Percentiles rank a stretch among this genome's conserved stretches.
Conservation (phyloP, 2,888 invertebrate genomes). For the Amiota mariae region DNA sequence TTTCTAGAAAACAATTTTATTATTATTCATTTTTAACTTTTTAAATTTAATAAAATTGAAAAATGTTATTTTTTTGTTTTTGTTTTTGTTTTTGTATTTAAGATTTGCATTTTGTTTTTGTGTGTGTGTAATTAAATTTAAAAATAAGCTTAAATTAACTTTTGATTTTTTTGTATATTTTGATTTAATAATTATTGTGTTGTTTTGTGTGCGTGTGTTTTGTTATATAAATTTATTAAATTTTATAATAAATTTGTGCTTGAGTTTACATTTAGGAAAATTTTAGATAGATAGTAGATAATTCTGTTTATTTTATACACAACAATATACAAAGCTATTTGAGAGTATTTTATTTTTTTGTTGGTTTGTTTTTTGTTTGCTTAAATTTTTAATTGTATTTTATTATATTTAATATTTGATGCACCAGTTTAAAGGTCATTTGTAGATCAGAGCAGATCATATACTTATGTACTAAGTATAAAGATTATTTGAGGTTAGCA, state of each 20-base stretch:
- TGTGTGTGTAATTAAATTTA: too few species aligned
- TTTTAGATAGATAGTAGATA: not conserved
- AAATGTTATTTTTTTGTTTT: not conserved
- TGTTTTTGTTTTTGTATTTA: not conserved
- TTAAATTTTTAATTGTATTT: not conserved
- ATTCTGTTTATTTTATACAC: conserved; percentile 1
- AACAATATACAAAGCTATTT: conserved; percentile 9
- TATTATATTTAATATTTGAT: not conserved
- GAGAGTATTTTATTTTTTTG: conserved; percentile 17
- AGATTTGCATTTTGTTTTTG: conserved; percentile 5
- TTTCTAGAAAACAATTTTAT: conserved; percentile 5
- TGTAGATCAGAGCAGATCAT: too few species aligned
- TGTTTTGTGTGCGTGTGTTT: not conserved
- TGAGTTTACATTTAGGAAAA: conserved; percentile 15
- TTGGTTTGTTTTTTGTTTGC: not conserved
- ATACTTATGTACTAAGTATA: too few species aligned
- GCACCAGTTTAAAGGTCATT: conserved; percentile 7
- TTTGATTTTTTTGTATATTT: not conserved
- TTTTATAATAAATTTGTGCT: conserved; percentile 29
- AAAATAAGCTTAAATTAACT: not conserved
- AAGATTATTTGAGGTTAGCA: too few species aligned
- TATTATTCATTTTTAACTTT: not conserved
- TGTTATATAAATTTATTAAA: not conserved
- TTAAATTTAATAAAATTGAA: conserved; percentile 2
- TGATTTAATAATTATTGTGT: not conserved